Base-by-base conservation (phyloP, 2,113 vertebrate genomes). In the Empidonax alnorum region DNA sequence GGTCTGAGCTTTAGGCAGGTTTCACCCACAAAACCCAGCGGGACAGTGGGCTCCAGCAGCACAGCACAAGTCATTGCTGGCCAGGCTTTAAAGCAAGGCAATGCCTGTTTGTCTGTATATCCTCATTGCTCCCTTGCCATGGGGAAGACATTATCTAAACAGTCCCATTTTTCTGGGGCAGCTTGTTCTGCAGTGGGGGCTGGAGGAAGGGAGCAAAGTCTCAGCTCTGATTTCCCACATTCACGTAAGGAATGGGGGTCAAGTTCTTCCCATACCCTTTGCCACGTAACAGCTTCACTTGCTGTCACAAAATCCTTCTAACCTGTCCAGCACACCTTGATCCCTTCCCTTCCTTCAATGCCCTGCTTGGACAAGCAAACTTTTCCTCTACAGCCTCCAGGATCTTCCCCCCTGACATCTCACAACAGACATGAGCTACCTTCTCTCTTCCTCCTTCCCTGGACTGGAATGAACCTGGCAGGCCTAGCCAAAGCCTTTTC, bases 221-320 rank as follows among this genome's bases (percentile, higher is more conserved):
- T 39, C 28, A 44, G 0, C 31, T 68, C 76, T 66, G 27, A 35
- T 56, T n/a, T 67, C 56, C 30, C 41, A 19, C 30, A 58, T 6
- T 62, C 7, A 0, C 18, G 5, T 5, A 11, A 71, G 33, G 10
- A 77, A 69, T 6, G 8, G 6, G 3, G 6, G 20, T 3, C 4
- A 65, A 50, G 8, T 33, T 53, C 6, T 20, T 47, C 14, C 35
- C 6, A 3, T 41, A 25, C 47, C 17, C 16, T 58, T 25, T 58
- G 11, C 35, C 27, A 50, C 18, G 42, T 44, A 16, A 16, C 42
- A 44, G 42, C 42, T 44, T 44, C 16, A 44, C 7, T 44, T 44
- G 42, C 42, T 44, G 42, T 44, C 42, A 44, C 42, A 44, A 44
- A 44, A 17, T 18, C 46, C 19, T 53, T 73, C 53, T 61, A 53